Evolutionary conservation across 2,113 vertebrate genomes (phyloP).

Genomic region (Actenoides lindsayi): DNA sequence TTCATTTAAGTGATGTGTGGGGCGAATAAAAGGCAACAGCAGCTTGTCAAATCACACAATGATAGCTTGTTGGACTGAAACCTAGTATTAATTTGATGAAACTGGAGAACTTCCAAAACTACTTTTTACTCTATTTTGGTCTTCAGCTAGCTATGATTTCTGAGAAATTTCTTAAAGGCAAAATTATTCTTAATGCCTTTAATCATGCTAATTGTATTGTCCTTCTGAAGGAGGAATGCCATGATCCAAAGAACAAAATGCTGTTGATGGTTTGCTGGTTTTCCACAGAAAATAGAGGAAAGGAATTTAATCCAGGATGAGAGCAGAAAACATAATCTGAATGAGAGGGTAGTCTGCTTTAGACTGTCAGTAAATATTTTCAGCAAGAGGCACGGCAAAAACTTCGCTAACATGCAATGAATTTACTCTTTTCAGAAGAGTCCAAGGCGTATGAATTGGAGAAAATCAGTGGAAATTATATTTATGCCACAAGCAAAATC

Average conservation of each 20-base stretch:
- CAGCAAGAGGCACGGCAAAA: neutral
- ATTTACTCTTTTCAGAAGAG: neutral
- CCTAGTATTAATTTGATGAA: slow-evolving; percentile 20
- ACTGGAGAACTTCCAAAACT: slow-evolving; percentile 30
- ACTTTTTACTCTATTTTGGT: neutral
- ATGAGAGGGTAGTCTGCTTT: neutral
- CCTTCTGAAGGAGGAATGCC: neutral
- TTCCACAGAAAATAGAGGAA: neutral
- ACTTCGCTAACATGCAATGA: neutral
- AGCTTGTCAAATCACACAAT: neutral
- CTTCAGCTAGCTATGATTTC: neutral
- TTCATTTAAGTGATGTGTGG: neutral
- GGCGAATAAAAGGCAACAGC: slow-evolving; percentile 4
- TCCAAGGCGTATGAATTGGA: neutral
- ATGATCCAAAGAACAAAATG: neutral
- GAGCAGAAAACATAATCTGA: neutral
- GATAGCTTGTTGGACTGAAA: neutral
- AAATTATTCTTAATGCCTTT: neutral
- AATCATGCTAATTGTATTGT: rapidly evolving
- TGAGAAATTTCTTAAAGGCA: neutral
- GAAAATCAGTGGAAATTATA: neutral
- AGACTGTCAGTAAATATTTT: neutral
- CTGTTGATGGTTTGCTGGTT: neutral
- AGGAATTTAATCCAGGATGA: slow-evolving; percentile 26
- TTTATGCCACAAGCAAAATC: neutral